Evolutionary conservation across 1,140 invertebrate genomes (phyloP), one percentile per base, ranked within the genome.

Genomic region (Hestina assimilis): DNA sequence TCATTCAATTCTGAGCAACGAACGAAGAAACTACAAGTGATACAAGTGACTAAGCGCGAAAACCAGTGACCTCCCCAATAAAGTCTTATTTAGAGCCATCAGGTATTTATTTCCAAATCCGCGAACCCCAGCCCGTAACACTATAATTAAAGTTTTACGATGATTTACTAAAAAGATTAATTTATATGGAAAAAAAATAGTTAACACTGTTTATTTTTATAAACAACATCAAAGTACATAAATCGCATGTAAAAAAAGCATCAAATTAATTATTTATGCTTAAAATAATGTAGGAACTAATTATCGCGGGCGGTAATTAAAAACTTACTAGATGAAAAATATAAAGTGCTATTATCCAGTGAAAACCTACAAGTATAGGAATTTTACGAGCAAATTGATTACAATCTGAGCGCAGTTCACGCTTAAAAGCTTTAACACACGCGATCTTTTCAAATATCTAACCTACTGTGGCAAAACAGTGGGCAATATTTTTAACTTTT

Each of bases 371-470:
- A 29, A 8, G 20, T 51, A 38, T 45, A 24, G 46, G n/a, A 51
- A 51, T 50, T 58, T 58, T 58, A 51, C 40, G 40, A 51, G 40
- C 38, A 29, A 45, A 51, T 51, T 58, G 56, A 58, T 58, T 58
- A 58, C 47, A 42, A 58, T 58, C 56, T 51, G 23, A 38, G 46
- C 47, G 40, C 46, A 41, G 43, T 47, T 56, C 17, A 21, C 40
- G 43, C 35, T 58, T 51, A 58, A 57, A 57, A 28, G 40, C 26
- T 28, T 58, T 43, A 29, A 31, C 46, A 57, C 56, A 58, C 56
- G 56, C 46, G 15, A 58, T 46, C 20, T 15, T 23, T 23, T 50
- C 48, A 21, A 26, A 24, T 50, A 50, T 23, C 24, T 38, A 24
- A 41, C 48, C 33, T 1, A 40, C 12, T 29, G 23, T 9, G 14